Conservation (phyloP, 2,113 vertebrate genomes). For the Psammodynastes pulverulentus region DNA sequence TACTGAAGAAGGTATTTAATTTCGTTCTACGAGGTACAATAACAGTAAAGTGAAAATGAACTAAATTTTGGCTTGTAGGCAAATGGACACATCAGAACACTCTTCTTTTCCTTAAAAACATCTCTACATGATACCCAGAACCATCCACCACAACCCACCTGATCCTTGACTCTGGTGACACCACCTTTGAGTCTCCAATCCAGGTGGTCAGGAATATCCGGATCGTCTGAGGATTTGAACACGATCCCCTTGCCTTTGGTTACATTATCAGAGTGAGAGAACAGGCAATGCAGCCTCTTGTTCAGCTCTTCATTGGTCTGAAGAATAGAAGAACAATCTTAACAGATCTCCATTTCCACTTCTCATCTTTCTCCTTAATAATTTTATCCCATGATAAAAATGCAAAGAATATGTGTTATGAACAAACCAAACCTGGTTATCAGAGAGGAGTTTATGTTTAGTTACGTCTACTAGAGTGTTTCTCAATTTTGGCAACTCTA, state of each 20-base stretch:
- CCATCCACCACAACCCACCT: constrained; percentile 33
- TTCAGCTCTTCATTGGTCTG: constrained; percentile 45
- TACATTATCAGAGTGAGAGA: accelerated
- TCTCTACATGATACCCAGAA: neutral
- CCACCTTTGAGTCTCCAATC: constrained; percentile 51
- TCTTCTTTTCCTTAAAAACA: neutral
- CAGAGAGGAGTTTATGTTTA: neutral
- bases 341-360: neutral
- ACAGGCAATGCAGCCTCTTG: constrained; percentile 25
- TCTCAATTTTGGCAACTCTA: neutral
- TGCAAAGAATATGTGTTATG: neutral
- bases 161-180: constrained; percentile 45
- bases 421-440: neutral
- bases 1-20: too few relatives aligned
- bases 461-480: neutral
- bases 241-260: accelerated
- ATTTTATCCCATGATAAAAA: neutral
- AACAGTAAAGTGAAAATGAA: too few relatives aligned
- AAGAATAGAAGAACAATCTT: neutral
- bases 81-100: neutral
- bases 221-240: accelerated
- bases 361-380: neutral
- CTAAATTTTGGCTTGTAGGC: too few relatives aligned
- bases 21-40: too few relatives aligned
- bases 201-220: neutral